A percentile compares a stretch with the other conserved stretches of the same genome.
Conservation (phyloP, 2,888 invertebrate species). For the Lomographa bimaculata region DNA sequence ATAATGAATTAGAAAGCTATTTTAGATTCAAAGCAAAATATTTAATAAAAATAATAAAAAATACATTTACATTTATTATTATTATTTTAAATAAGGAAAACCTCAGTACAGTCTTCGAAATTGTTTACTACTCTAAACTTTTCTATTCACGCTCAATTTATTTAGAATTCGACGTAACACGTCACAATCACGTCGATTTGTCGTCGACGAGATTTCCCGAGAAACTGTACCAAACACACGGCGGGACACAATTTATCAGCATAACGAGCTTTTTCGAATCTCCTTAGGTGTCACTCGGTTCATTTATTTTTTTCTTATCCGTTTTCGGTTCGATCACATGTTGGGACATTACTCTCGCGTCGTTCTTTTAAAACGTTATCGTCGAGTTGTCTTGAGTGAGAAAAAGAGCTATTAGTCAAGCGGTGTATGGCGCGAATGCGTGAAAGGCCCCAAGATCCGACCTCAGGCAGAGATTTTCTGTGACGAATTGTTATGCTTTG, state of each 20-base stretch:
- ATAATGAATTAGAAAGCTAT: too few relatives aligned
- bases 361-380: constrained; percentile 69
- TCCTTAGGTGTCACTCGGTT: constrained; percentile 74
- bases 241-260: constrained; percentile 73
- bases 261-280: constrained; percentile 79
- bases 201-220: constrained; percentile 52
- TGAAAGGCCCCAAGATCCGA: constrained; percentile 7
- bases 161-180: constrained; percentile 33
- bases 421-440: constrained; percentile 38
- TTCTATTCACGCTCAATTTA: constrained; percentile 33
- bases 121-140: constrained; percentile 8
- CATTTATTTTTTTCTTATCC: constrained; percentile 80
- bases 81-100: neutral
- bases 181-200: constrained; percentile 52
- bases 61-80: neutral
- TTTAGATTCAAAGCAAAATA: too few relatives aligned
- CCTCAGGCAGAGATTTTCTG: constrained; percentile 6
- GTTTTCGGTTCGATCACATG: constrained; percentile 74
- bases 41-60: neutral
- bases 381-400: constrained; percentile 57
- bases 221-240: constrained; percentile 60
- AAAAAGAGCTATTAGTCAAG: constrained; percentile 70
- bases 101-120: constrained; percentile 6
- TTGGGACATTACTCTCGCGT: constrained; percentile 68
- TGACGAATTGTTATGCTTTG: neutral